Evolutionary conservation across 2,888 invertebrate species (phyloP), one percentile per base, ranked within the genome.

Genomic region (Nowickia ferox): DNA sequence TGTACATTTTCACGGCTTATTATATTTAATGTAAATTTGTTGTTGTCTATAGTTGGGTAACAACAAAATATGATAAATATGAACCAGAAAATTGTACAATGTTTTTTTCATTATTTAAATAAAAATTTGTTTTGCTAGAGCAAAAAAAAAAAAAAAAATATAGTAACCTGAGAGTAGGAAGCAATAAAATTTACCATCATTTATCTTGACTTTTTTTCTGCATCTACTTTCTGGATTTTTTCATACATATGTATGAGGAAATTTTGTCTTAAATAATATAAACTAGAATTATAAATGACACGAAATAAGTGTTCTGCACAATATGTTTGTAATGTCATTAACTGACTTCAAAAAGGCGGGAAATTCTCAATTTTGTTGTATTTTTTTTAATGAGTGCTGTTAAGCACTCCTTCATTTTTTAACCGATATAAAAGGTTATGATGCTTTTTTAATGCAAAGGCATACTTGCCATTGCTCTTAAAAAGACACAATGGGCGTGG

Each of bases 261-360:
- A 79, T 76, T 78, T 57, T 71, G 72, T n/a, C 38, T 38, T 10
- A 71, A 55, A 59, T 65, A 48, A 42, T 48, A 17, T 51, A 15
- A 84, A 51, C 30, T 69, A 46, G 3, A 72, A 69, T 15, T 51
- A 81, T 15, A 83, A 66, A 42, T 79, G 74, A 76, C n/a, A 68
- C 15, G 77, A 89, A 87, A 88, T 87, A 87, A 76, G 84, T 80
- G 63, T 88, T 86, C 89, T 88, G 2, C 44, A 44, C 19, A 22
- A 22, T 88, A 89, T 51, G 42, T 68, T 80, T 72, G 66, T 72
- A 55, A 44, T 85, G 81, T 82, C 82, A 86, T 82, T 86, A 82
- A 75, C 79, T 85, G 78, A 51, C 71, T 78, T 59, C 48, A 55
- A 48, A 81, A 48, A 57, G 71, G 53, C 53, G 15, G 0, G 53